Conservation (phyloP, 2,113 vertebrate genomes). For the Charina bottae region DNA sequence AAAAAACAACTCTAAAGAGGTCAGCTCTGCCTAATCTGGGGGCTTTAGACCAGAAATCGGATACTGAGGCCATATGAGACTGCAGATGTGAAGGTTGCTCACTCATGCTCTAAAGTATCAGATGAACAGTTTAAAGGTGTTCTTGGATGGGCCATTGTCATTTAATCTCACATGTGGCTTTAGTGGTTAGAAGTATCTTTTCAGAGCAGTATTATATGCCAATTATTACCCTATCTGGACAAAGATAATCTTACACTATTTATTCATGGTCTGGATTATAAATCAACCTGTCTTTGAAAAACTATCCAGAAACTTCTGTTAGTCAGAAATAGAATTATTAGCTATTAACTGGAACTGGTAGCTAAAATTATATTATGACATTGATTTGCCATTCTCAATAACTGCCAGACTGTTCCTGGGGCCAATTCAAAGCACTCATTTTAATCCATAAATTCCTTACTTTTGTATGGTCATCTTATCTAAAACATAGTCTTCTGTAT, state of each 20-base stretch:
- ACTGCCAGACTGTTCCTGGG: neutral
- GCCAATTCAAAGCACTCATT: neutral
- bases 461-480: neutral
- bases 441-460: neutral
- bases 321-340: neutral
- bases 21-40: neutral
- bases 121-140: neutral
- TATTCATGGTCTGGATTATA: neutral
- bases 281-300: neutral
- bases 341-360: neutral
- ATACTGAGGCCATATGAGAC: neutral
- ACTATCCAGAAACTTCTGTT: neutral
- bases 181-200: neutral
- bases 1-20: neutral
- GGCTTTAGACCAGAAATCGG: neutral
- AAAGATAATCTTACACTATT: neutral
- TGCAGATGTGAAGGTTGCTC: neutral
- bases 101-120: neutral
- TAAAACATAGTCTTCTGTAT: neutral
- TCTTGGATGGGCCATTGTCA: neutral
- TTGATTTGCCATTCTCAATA: neutral
- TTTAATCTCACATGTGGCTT: neutral
- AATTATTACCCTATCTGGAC: neutral
- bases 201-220: neutral
- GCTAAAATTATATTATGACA: neutral